Evolutionary conservation across 1,140 invertebrate genomes (phyloP), one percentile per base, ranked within the genome.

Genomic region (Propsilocerus akamusi): DNA sequence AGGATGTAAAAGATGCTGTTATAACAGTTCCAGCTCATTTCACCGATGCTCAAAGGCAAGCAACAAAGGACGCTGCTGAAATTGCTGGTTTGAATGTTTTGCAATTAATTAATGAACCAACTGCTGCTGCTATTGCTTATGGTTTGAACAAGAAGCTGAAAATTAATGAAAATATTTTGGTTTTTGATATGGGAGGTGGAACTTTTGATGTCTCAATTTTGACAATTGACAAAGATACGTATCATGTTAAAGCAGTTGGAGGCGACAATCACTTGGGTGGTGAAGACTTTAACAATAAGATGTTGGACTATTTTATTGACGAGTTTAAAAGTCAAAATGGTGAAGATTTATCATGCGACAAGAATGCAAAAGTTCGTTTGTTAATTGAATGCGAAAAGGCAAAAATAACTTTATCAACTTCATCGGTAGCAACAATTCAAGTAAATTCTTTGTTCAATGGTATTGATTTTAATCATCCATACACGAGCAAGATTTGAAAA

Each of bases 401-500:
- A 3, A 97, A n/a, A n/a, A 97, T 76, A 63, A 86, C 88, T 25
- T 72, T 98, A 47, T 93, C 88, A 51, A 80, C 86, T 46, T 86
- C 84, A 56, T 91, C 95, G 66, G 89, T 94, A 69, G 87, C 92
- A 49, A 83, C 83, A 64, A 91, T 98, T 62, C 93, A 97, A 74
- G 95, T 98, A 63, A 94, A 98, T 72, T 93, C 89, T 17, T 85
- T 97, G 75, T 95, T 86, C 60, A 92, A 98, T 60, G 91, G 93
- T 58, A 89, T 95, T 61, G 93, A 98, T 60, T 97, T 98, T 77
- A 86, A 8, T 93, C 97, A 68, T 93, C 89, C 10, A 72, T 97
- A 97, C 94, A 51, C 74, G 94, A 58, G 94, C 94, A 57, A 96
- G 95, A 71, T 97, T 97, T 66, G 94, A 97, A 63, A 94, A 97